A percentile compares a stretch with the other conserved stretches of the same genome.
Conservation (phyloP, 2,888 invertebrate genomes). For the Proisotoma minuta region DNA sequence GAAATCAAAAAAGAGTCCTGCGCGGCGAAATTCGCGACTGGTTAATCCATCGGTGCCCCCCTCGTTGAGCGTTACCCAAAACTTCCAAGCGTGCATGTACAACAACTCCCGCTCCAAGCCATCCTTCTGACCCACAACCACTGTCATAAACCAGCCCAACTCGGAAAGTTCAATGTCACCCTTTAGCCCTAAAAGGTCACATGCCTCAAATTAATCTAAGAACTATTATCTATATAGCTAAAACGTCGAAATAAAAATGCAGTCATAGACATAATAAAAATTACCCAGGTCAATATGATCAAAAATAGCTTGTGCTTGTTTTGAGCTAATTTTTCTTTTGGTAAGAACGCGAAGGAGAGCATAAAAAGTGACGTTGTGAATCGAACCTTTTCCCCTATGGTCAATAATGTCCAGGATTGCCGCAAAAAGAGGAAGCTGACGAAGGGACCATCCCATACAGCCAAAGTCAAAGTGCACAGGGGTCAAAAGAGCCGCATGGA, state of each 20-base stretch:
- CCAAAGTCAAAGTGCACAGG: constrained; percentile 31
- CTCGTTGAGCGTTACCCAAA: constrained; percentile 33
- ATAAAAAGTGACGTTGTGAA: constrained; percentile 25
- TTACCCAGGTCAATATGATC: constrained; percentile 20
- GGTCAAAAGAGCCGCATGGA: constrained; percentile 22
- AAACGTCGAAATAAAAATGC: neutral
- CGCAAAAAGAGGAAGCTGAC: constrained; percentile 25
- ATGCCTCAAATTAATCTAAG: neutral
- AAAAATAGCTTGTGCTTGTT: constrained; percentile 23
- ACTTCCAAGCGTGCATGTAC: constrained; percentile 33
- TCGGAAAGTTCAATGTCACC: constrained; percentile 26
- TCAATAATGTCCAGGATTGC: constrained; percentile 21
- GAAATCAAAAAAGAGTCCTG: constrained; percentile 30
- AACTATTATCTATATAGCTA: neutral
- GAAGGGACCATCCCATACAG: constrained; percentile 25
- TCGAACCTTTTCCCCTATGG: constrained; percentile 13
- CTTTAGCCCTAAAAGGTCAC: no score
- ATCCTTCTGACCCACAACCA: constrained; percentile 29
- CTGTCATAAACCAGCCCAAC: constrained; percentile 20
- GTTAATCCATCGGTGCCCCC: constrained; percentile 14
- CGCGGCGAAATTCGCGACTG: constrained; percentile 21
- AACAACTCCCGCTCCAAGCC: constrained; percentile 28
- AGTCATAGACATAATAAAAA: neutral
- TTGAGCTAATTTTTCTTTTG: constrained; percentile 15
- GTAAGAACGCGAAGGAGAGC: constrained; percentile 25